Percentiles rank a stretch among this genome's conserved stretches.
Evolutionary conservation across 1,140 invertebrate genomes (phyloP).

Genomic region (Hylaeus anthracinus): DNA sequence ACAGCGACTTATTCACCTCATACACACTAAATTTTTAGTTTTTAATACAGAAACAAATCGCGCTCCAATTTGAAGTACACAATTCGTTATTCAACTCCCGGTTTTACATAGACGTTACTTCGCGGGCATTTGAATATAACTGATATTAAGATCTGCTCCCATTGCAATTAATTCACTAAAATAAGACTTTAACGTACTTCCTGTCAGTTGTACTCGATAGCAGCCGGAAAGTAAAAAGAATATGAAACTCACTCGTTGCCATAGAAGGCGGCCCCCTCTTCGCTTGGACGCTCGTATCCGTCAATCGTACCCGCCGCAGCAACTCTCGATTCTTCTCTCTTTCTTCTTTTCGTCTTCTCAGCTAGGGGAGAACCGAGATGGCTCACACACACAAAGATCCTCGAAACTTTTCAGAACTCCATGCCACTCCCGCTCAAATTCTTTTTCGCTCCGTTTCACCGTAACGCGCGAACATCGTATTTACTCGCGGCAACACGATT

Average conservation of each 20-base stretch:
- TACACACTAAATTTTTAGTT: too few relatives aligned
- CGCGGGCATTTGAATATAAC: too few relatives aligned
- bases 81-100: too few relatives aligned
- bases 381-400: constrained; percentile 21
- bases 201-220: too few relatives aligned
- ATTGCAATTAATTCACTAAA: too few relatives aligned
- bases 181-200: too few relatives aligned
- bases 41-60: too few relatives aligned
- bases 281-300: constrained; percentile 36
- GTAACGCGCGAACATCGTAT: constrained; percentile 15
- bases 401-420: constrained; percentile 10
- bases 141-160: too few relatives aligned
- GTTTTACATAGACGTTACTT: too few relatives aligned
- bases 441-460: constrained; percentile 35
- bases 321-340: constrained; percentile 1
- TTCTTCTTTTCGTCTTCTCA: constrained; percentile 10
- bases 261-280: constrained; percentile 40
- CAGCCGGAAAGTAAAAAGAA: constrained; percentile 34
- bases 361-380: constrained; percentile 17
- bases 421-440: constrained; percentile 33
- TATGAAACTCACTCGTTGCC: constrained; percentile 56
- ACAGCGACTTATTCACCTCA: too few relatives aligned
- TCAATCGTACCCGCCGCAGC: constrained; percentile 20
- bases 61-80: too few relatives aligned
- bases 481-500: neutral